phyloP scores from a whole-genome alignment of 2,113 vertebrate species.

The Gracilinanus agilis region DNA sequence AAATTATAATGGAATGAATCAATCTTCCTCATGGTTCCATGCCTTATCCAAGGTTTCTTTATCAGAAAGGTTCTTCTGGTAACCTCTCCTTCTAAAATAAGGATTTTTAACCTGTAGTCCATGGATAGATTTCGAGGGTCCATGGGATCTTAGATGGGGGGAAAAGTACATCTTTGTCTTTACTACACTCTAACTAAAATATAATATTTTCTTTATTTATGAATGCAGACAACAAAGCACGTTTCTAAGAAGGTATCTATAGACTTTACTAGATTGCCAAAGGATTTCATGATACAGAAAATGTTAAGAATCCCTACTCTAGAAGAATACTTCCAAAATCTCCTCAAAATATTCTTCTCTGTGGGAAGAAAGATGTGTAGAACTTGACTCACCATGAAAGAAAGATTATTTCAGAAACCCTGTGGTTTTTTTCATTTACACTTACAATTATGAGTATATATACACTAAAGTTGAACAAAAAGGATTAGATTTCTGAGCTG shows the following conservation, averaged over 20 bases:
- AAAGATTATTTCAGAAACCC: background rate
- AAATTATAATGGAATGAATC: background rate
- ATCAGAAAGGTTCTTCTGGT: background rate
- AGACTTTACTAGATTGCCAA: background rate
- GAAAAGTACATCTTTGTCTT: too few relatives aligned
- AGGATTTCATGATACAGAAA: background rate
- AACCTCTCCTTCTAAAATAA: background rate
- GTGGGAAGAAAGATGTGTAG: background rate
- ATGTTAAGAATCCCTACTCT: background rate
- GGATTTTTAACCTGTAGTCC: background rate
- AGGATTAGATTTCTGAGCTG: background rate
- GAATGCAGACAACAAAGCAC: background rate
- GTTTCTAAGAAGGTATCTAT: background rate
- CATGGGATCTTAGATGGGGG: background rate
- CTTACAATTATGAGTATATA: background rate
- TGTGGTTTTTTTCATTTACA: background rate
- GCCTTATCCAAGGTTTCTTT: background rate
- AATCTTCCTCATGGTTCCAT: background rate
- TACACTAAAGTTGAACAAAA: background rate
- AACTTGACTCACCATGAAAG: background rate
- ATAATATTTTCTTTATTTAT: too few relatives aligned
- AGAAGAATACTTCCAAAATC: background rate
- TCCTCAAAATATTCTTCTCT: background rate
- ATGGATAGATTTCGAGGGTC: background rate
- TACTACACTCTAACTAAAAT: background rate